A percentile compares a stretch with the other conserved stretches of the same genome.
Conservation (phyloP, 2,888 invertebrate genomes). For the Drosophila anomalipes region DNA sequence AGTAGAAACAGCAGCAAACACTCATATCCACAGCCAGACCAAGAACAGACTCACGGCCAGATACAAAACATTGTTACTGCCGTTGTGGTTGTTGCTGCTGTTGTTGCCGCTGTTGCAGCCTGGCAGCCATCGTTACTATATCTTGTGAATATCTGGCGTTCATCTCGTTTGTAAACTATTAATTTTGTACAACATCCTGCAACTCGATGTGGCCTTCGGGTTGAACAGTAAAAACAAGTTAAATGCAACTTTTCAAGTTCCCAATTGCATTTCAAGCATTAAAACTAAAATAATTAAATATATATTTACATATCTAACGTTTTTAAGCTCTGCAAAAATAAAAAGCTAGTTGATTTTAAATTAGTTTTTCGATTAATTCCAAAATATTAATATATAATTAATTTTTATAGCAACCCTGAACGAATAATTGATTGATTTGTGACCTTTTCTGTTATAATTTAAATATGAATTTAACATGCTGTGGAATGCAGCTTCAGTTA, state of each 20-base stretch:
- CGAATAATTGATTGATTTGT: not conserved
- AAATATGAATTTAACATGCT: not conserved
- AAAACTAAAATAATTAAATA: slow-evolving; percentile 20
- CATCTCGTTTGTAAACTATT: slow-evolving; percentile 82
- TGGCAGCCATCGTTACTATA: slow-evolving; percentile 65
- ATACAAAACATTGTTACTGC: slow-evolving; percentile 19
- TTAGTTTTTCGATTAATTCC: not conserved
- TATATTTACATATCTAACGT: not conserved
- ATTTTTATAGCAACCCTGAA: not conserved
- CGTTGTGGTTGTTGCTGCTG: not conserved
- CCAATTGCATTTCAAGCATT: slow-evolving; percentile 20
- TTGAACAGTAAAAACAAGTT: slow-evolving; percentile 46
- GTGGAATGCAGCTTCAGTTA: not conserved
- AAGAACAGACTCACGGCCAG: slow-evolving; percentile 35
- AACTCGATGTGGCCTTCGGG: slow-evolving; percentile 77
- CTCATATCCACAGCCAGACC: slow-evolving; percentile 27
- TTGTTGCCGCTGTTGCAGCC: slow-evolving; percentile 33
- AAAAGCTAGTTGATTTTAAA: not conserved
- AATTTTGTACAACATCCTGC: slow-evolving; percentile 80
- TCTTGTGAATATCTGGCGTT: slow-evolving; percentile 75
- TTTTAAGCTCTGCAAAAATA: not conserved
- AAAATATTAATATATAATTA: not conserved
- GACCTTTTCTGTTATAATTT: not conserved
- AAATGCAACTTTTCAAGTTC: slow-evolving; percentile 36
- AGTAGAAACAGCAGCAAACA: slow-evolving; percentile 45